Percentiles rank a stretch among this genome's conserved stretches.
These are phyloP conservation scores for Zophobas atratus DNA, from an alignment of 1,140 invertebrate species.

Conservation along the genomic window DNA sequence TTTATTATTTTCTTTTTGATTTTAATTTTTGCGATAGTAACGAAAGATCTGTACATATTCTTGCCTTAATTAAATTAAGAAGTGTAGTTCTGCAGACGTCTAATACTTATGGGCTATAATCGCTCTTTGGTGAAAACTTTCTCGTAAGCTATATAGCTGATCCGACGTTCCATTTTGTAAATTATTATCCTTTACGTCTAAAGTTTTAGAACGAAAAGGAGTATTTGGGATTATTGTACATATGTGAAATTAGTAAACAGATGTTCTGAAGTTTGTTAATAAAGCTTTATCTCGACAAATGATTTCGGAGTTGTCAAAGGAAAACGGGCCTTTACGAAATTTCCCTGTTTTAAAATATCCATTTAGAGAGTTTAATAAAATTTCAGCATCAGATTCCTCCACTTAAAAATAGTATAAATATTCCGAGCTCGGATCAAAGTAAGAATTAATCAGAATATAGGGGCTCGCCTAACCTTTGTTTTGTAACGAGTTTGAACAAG, in stretches of 20 bases:
- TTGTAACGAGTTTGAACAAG: slow-evolving; percentile 16
- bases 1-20: no score
- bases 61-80: no score
- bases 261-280: slow-evolving; percentile 5
- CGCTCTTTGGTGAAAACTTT: no score
- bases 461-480: slow-evolving; percentile 7
- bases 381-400: neutral
- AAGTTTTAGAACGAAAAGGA: no score
- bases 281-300: slow-evolving; percentile 1
- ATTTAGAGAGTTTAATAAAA: slow-evolving; percentile 34
- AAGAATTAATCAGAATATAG: slow-evolving; percentile 24
- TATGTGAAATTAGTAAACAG: slow-evolving; percentile 4
- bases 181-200: no score
- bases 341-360: neutral
- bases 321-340: slow-evolving; percentile 1
- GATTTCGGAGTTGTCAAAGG: slow-evolving; percentile 1
- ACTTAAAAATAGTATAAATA: slow-evolving; percentile 38
- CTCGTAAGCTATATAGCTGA: no score
- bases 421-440: slow-evolving; percentile 20
- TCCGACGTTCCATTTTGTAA: no score
- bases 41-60: no score
- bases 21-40: no score
- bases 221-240: neutral
- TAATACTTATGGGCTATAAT: no score
- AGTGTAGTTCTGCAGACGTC: no score